Base-by-base conservation (phyloP, 2,888 invertebrate genomes). In the Craniophora ligustri region DNA sequence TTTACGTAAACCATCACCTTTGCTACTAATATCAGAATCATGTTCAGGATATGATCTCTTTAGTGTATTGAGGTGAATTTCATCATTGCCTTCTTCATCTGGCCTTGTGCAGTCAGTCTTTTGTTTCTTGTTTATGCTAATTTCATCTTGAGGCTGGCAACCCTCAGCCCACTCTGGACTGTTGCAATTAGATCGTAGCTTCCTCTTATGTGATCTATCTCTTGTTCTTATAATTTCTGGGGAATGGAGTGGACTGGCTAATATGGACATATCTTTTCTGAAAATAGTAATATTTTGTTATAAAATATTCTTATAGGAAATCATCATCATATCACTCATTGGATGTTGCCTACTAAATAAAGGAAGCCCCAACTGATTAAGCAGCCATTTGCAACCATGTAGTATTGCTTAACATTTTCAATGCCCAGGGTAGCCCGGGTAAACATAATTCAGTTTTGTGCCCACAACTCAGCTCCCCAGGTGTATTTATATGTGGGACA, bases 91-190 rank as follows among this genome's bases (percentile, higher is more conserved):
- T 30, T 60, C 56, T 59, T 58, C 53, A 44, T 26, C 23, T 44
- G 34, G 53, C 30, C 66, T 53, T 55, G 46, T 55, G 11, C 66
- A 53, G 32, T 73, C 73, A 34, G 59, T 70, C 67, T 83, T 86
- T 47, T 53, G 47, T 58, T 70, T 79, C 73, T 88, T 89, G 23
- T 79, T 76, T 28, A 67, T 56, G 51, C 68, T 65, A 14, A 48
- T 46, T 30, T 85, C 83, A n/a, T 86, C 79, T 44, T 70, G 73
- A 35, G 87, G 86, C 44, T 79, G 73, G 69, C 90, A 90, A 15
- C 88, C 89, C 46, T 89, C 88, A 5, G 89, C 91, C 92, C 92
- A 93, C 59, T 91, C 85, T 14, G 92, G 92, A 57, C 92, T 93
- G n/a, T 66, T 75, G 64, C 87, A 84, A 41, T 69, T 79, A 1